A percentile compares a stretch with the other conserved stretches of the same genome.
phyloP scores from a whole-genome alignment of 2,888 invertebrate genomes.

The Morpho helenor region DNA sequence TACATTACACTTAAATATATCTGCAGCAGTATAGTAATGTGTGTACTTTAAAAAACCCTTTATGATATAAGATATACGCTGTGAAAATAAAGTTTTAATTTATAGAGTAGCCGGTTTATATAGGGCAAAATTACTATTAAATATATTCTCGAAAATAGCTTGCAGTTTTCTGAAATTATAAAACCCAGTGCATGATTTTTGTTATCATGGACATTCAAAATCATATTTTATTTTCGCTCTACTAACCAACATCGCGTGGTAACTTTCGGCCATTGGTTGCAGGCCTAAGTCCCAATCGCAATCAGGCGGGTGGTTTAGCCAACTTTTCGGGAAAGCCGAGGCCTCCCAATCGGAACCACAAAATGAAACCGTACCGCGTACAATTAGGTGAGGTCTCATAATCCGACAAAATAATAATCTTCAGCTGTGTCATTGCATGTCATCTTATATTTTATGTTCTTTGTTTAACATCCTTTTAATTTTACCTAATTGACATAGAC shows the following conservation, averaged over 20 bases:
- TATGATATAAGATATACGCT: no score
- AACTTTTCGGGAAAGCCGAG: slow-evolving; percentile 75
- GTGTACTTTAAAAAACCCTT: no score
- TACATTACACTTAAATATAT: no score
- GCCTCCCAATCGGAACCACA: slow-evolving; percentile 45
- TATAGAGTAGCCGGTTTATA: neutral
- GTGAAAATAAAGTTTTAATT: neutral
- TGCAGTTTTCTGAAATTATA: slow-evolving; percentile 14
- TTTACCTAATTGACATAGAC: no score
- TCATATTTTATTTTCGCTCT: slow-evolving; percentile 6
- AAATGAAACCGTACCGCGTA: slow-evolving; percentile 59
- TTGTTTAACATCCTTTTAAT: slow-evolving; percentile 4
- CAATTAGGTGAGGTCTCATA: slow-evolving; percentile 66
- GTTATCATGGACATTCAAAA: neutral
- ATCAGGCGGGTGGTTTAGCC: slow-evolving; percentile 81
- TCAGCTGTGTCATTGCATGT: neutral
- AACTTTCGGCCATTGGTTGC: slow-evolving; percentile 63
- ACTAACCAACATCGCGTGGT: slow-evolving; percentile 35
- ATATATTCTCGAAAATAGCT: slow-evolving; percentile 2
- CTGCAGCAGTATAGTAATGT: no score
- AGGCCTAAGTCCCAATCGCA: slow-evolving; percentile 65
- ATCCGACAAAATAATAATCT: slow-evolving; percentile 1
- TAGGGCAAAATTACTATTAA: no score
- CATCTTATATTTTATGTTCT: neutral
- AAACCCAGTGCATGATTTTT: neutral